Base-by-base conservation (phyloP, 2,113 vertebrate genomes). In the Catharus fuscescens region DNA sequence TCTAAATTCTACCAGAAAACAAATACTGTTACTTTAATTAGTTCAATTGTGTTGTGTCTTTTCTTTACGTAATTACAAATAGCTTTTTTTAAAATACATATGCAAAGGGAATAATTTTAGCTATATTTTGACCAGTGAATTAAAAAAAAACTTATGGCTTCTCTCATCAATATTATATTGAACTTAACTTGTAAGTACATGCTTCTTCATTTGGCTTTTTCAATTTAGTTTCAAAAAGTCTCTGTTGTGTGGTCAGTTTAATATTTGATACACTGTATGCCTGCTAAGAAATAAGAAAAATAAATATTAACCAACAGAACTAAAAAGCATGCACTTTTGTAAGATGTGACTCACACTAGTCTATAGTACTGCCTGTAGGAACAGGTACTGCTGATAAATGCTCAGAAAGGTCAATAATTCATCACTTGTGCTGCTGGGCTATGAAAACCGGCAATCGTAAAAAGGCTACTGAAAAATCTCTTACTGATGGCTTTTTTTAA, bases 391-490 rank as follows among this genome's bases (percentile, higher is more conserved):
- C 72, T 60, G 76, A 69, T 61, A 94, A 94, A 92, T 54, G 44
- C 71, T 73, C 32, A 93, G 64, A 92, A 97, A 86, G 67, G 92
- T 94, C 86, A 92, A 28, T 70, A 86, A 92, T 86, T 92, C 69
- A 87, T 82, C 66, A 56, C 47, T 56, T 66, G 56, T 67, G 72
- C 47, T 88, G 72, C 29, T 62, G 34, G 44, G 88, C 64, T 88
- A 80, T 14, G 21, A 88, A 90, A 93, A 77, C 32, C 60, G 32
- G 52, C 44, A 83, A 64, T 56, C 0, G 0, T 50, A 74, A 82
- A 91, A 78, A 80, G 67, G 61, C 72, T 56, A 66, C 76, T 59
- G 61, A 80, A 92, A 95, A 93, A 80, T 53, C 50, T 83, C 67
- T 40, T 83, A 66, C 21, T 80, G 88, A 91, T 70, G 54, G 25